These are phyloP conservation scores for Ophioderma brevispina DNA, from an alignment of 35 echinoderm and acorn worm species.

Conservation along the genomic window DNA sequence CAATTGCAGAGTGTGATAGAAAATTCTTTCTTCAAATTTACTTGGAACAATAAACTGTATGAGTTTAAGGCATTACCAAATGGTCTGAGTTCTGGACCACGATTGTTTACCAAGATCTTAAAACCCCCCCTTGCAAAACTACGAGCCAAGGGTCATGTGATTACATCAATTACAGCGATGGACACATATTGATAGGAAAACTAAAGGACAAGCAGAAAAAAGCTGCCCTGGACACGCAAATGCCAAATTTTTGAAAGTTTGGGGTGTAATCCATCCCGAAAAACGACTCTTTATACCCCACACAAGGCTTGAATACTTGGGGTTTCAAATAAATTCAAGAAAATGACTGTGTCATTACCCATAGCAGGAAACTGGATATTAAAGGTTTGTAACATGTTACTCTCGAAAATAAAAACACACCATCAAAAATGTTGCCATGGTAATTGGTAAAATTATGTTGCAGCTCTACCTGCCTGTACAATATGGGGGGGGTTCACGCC, in stretches of 20 bases:
- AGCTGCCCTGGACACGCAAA: constrained; percentile 30
- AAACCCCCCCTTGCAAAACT: constrained; percentile 18
- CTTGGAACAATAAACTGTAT: constrained; percentile 41
- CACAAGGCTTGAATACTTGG: constrained; percentile 43
- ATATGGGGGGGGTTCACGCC: constrained; percentile 72
- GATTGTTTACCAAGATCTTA: constrained; percentile 76
- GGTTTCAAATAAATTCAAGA: constrained; percentile 46
- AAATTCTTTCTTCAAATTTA: constrained; percentile 68
- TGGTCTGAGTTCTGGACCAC: constrained; percentile 49
- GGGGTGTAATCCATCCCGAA: constrained; percentile 63
- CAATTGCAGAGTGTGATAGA: constrained; percentile 38
- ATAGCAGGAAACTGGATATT: background rate
- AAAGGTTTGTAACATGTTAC: background rate
- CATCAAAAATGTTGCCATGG: constrained; percentile 6
- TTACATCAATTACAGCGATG: constrained; percentile 38
- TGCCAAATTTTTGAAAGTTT: background rate
- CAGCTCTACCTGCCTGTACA: constrained; percentile 58
- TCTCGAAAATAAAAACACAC: background rate
- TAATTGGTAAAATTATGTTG: constrained; percentile 67
- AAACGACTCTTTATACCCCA: constrained; percentile 36
- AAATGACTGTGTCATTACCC: constrained; percentile 32
- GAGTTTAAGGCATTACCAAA: constrained; percentile 67
- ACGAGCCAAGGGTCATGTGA: background rate
- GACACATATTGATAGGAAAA: constrained; percentile 19
- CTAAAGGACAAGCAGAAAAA: background rate